Evolutionary conservation across 1,140 invertebrate genomes (phyloP), one percentile per base, ranked within the genome.

Genomic region (Bombus breviceps): DNA sequence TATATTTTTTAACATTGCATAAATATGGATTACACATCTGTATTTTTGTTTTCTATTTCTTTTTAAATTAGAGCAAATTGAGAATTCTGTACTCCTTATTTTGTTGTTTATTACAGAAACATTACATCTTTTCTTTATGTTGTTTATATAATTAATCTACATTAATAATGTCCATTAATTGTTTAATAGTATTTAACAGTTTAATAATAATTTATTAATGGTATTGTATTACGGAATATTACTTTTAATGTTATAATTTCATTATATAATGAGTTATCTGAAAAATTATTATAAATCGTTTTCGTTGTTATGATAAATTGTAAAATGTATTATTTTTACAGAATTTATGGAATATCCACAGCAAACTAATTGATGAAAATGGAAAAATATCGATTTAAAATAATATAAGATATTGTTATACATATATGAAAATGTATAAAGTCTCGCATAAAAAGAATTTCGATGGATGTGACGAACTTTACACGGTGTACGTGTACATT

Each of bases 311-410:
- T 62, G 28, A 32, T 64, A 88, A 25, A 88, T 5, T 22, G 6
- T 81, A 77, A 76, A 32, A 71, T 73, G 1, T 75, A 47, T 83
- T 86, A 88, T 81, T 74, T 88, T 95, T 95, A 77, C 92, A 96
- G 96, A 95, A 93, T 88, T 92, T 96, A 82, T 95, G 93, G 89
- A 93, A 92, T 53, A 94, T 96, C 74, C 95, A 96, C 88, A 94
- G 93, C 83, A 94, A 95, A 90, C 87, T 96, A 72, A 94, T 96
- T 57, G 94, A 95, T 90, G 83, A 93, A 73, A 43, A 83, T 75
- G 34, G 37, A 71, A 82, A 81, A 68, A 28, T 28, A n/a, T 34
- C 57, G 37, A 47, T 84, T 71, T 71, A 43, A 39, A 71, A 76
- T 59, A 18, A 41, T 85, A 72, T 68, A 34, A 34, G 82, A 66